Base-by-base conservation (phyloP, 1,140 invertebrate genomes). In the Dendroctonus valens region DNA sequence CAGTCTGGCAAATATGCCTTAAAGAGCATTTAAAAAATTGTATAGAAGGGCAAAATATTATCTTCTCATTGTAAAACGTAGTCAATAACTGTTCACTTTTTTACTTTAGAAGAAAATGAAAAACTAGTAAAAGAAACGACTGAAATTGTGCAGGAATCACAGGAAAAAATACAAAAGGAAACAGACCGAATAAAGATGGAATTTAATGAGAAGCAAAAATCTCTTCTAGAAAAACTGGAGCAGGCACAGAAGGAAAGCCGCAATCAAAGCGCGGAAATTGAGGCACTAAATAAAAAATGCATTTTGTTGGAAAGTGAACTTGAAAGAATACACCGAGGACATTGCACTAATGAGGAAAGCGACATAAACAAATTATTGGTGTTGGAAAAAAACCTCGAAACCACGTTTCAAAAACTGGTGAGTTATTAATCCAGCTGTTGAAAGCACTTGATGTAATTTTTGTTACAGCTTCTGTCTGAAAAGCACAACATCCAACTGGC, bases 401-500 rank as follows among this genome's bases (percentile, higher is more conserved):
- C 65, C 7, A 76, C 74, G 5, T 76, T 77, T 59, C 74, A 77
- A 69, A 76, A 76, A 71, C 69, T 76, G 70, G 74, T 75, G 61
- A 70, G 52, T 64, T 9, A 9, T 46, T 46, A 5, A 46, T 48
- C 0, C 12, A 53, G 51, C 6, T 37, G 12, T 53, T 53, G 14
- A 48, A n/a, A 48, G 7, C 14, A 0, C 5, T 48, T 48, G 5
- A 46, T 2, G 42, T 11, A 46, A 46, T 12, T 46, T 46, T 46
- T 46, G 8, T 46, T 11, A 46, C 42, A 46, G 59, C 26, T 67
- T 3, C 12, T 59, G 26, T 78, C 76, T 41, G 79, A 80, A 68
- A 74, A 76, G 39, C 68, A 76, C 62, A 79, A 76, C 52, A 75
- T 79, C 46, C 75, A 78, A 63, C 55, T 79, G 7, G 65, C 63